Conservation (phyloP, 2,797 vertebrate species). For the Neostethus bicornis region DNA sequence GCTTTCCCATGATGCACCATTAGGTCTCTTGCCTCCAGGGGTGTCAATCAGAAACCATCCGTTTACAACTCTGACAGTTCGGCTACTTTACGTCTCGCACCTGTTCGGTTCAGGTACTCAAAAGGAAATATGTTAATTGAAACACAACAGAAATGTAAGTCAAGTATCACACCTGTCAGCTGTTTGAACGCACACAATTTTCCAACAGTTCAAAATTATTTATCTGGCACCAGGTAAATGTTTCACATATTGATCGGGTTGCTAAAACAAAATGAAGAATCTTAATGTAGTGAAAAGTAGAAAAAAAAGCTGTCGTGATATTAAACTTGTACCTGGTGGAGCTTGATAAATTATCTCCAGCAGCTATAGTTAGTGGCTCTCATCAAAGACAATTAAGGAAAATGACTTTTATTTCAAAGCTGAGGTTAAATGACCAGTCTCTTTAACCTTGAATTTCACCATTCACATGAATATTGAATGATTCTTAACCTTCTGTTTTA, state of each 20-base stretch:
- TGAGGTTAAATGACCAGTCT: slow-evolving; percentile 77
- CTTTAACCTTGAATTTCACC: slow-evolving; percentile 78
- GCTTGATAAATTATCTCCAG: slow-evolving; percentile 60
- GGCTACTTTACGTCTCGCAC: slow-evolving; percentile 54
- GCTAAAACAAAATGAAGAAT: slow-evolving; percentile 2
- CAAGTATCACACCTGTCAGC: slow-evolving; percentile 9
- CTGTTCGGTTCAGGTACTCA: slow-evolving; percentile 59
- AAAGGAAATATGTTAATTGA: slow-evolving; percentile 38
- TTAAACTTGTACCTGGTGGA: slow-evolving; percentile 31
- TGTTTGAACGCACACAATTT: slow-evolving; percentile 10
- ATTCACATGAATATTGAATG: slow-evolving; percentile 76
- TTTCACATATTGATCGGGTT: slow-evolving; percentile 14
- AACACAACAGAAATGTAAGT: slow-evolving; percentile 28
- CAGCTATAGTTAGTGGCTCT: slow-evolving; percentile 57
- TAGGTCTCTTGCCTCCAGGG: slow-evolving; percentile 43
- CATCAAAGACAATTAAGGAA: slow-evolving; percentile 70
- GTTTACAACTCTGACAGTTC: slow-evolving; percentile 51
- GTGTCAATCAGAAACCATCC: slow-evolving; percentile 59
- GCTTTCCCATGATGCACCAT: slow-evolving; percentile 59
- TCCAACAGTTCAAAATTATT: slow-evolving; percentile 16
- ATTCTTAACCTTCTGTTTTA: slow-evolving; percentile 79
- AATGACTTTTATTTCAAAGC: slow-evolving; percentile 72
- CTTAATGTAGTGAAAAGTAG: slow-evolving; percentile 13
- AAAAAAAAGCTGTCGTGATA: slow-evolving; percentile 14
- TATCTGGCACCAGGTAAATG: background rate